Conservation (phyloP, 1,140 invertebrate genomes). For the Bombus ignitus region DNA sequence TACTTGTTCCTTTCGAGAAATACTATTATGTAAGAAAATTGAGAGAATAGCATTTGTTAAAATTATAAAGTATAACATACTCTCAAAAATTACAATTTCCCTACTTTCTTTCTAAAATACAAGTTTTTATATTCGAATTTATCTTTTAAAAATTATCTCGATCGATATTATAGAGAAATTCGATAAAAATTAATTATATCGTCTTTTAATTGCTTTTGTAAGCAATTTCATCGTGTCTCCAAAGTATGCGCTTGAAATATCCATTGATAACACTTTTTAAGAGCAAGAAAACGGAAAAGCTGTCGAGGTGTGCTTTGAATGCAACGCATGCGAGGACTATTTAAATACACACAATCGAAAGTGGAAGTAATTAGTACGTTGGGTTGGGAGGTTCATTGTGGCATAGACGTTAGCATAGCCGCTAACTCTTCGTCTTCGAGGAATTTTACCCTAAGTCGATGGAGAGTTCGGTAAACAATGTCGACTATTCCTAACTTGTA, state of each 20-base stretch:
- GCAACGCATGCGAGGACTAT: constrained; percentile 23
- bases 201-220: background rate
- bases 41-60: too few species aligned
- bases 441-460: constrained; percentile 59
- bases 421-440: constrained; percentile 50
- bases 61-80: too few species aligned
- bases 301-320: constrained; percentile 14
- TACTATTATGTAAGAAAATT: too few species aligned
- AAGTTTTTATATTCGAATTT: too few species aligned
- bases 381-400: constrained; percentile 26
- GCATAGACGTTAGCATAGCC: constrained; percentile 43
- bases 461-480: constrained; percentile 71
- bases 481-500: constrained; percentile 67
- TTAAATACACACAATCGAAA: constrained; percentile 51
- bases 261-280: background rate
- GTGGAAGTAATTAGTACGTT: constrained; percentile 54
- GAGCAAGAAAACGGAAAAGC: background rate
- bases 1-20: background rate
- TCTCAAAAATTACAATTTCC: too few species aligned
- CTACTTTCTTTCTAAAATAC: too few species aligned
- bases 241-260: background rate
- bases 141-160: too few species aligned
- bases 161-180: too few species aligned
- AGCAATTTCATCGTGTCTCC: background rate
- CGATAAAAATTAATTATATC: background rate